Percentiles rank a stretch among this genome's conserved stretches.
Conservation (phyloP, 2,888 invertebrate species). For the Drosophila mimetica region DNA sequence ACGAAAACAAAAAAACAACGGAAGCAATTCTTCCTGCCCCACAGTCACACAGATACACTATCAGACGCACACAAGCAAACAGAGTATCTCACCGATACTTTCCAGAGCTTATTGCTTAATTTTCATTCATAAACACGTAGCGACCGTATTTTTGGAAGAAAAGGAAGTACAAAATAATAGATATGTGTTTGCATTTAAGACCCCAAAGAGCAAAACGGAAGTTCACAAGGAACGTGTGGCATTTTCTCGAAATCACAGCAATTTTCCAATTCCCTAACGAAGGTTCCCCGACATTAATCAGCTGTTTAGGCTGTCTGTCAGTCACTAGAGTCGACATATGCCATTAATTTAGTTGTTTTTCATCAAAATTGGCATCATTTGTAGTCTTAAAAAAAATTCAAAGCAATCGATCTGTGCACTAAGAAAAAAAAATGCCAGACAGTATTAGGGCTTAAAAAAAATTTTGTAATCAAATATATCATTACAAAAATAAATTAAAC, state of each 20-base stretch:
- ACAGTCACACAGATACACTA: slow-evolving; percentile 8
- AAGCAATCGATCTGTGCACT: slow-evolving; percentile 21
- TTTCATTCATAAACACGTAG: slow-evolving; percentile 81
- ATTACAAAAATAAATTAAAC: not conserved
- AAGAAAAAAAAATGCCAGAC: not conserved
- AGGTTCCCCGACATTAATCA: slow-evolving; percentile 43
- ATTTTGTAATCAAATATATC: too few species aligned
- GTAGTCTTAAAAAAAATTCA: slow-evolving; percentile 18
- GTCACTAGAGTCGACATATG: slow-evolving; percentile 20
- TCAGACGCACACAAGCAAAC: slow-evolving; percentile 28
- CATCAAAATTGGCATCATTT: slow-evolving; percentile 31
- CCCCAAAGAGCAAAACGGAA: slow-evolving; percentile 39
- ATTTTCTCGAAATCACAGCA: slow-evolving; percentile 22
- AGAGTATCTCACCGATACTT: slow-evolving; percentile 12
- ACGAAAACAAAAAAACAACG: slow-evolving; percentile 52
- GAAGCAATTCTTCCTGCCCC: slow-evolving; percentile 50
- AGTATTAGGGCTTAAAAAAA: not conserved
- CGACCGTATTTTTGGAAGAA: slow-evolving; percentile 61
- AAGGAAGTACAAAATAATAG: slow-evolving; percentile 59
- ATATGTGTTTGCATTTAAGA: slow-evolving; percentile 31
- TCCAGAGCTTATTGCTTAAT: slow-evolving; percentile 78
- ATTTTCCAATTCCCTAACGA: slow-evolving; percentile 46
- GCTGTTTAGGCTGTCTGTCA: slow-evolving; percentile 44
- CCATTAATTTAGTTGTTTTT: slow-evolving; percentile 35
- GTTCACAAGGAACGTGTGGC: slow-evolving; percentile 32